Base-by-base conservation (phyloP, 2,113 vertebrate species). In the Daphoenositta chrysoptera region DNA sequence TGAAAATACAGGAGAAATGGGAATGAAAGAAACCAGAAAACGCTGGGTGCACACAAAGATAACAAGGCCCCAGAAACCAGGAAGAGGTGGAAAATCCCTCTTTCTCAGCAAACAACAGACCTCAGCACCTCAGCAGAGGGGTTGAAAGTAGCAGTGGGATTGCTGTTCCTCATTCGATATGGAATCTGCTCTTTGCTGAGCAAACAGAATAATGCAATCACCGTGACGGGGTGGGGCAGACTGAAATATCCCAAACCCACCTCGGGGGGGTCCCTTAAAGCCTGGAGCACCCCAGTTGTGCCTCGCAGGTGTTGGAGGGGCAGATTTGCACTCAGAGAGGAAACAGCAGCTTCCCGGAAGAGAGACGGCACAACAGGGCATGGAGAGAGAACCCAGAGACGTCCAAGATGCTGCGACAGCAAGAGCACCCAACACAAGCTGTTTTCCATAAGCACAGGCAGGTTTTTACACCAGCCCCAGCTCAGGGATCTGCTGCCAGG, bases 361-460 rank as follows among this genome's bases (percentile, higher is more conserved):
- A 72, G n/a, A 17, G 19, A 27, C 9, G 0, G 2, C 0, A 0
- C 30, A 47, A 56, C 42, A 57, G 50, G 54, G 47, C 26, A 57
- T 0, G 5, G 44, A 61, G 18, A 57, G 35, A n/a, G 2, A 19
- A 45, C 57, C 26, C 58, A 30, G 35, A 42, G 45, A 33, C 0
- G 15, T 1, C 63, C 50, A 13, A 30, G 58, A 22, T 2, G 22
- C 66, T 31, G 54, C 0, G 0, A 31, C 48, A 73, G 56, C 7
- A 4, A 81, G 22, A 40, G 9, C 68, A 65, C 47, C 42, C 58
- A 15, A 50, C 4, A 4, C 26, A 50, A 54, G 30, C 23, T n/a
- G 5, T 35, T 40, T 60, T 51, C 79, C 28, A 28, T 3, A 42
- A 50, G 7, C 37, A n/a, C 0, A 0, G 42, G 45, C 31, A 65